Base-by-base conservation (phyloP, 1,140 invertebrate species). In the Nomia melanderi region DNA sequence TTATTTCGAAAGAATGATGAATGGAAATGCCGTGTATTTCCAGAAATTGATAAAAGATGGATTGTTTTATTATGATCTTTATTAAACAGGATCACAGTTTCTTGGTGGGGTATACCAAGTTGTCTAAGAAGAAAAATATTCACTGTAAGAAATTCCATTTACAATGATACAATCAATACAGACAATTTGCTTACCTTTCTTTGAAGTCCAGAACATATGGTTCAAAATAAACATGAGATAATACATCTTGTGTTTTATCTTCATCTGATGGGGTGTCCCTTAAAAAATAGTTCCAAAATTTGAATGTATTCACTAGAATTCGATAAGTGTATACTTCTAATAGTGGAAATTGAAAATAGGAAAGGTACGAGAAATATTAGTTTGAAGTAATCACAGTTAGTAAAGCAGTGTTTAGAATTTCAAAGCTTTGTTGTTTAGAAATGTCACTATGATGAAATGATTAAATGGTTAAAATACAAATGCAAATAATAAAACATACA, bases 1-100 rank as follows among this genome's bases (percentile, higher is more conserved):
- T 97, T 97, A 88, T 97, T 95, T 92, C 97, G 95, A 93, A 98
- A 97, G 94, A 98, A 98, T 82, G 97, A 98, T 90, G 97, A 97
- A 92, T 98, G 96, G 93, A 98, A 98, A 93, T 97, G 96, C 74
- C 95, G 94, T 72, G 96, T 97, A 89, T 95, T 97, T 81, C 97
- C 97, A 60, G 96, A 97, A 90, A 98, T 97, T 59, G 97, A 97
- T 88, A 96, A 95, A 86, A 98, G 93, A 91, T 97, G 96, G 86
- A 98, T 94, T 83, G 94, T 97, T 89, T 93, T 94, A 88, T 95
- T 94, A 79, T 93, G 93, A 93, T 96, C 95, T 88, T 94, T 94
- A 93, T 98, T 98, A 88, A 95, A 94, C 50, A 98, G 92, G 76
- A 94, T 95, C 72, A 98, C 96, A 89, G 94, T 95, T 91, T 96